Evolutionary conservation across 1,140 invertebrate genomes (phyloP), one percentile per base, ranked within the genome.

Genomic region (Tetragonula clypearis): DNA sequence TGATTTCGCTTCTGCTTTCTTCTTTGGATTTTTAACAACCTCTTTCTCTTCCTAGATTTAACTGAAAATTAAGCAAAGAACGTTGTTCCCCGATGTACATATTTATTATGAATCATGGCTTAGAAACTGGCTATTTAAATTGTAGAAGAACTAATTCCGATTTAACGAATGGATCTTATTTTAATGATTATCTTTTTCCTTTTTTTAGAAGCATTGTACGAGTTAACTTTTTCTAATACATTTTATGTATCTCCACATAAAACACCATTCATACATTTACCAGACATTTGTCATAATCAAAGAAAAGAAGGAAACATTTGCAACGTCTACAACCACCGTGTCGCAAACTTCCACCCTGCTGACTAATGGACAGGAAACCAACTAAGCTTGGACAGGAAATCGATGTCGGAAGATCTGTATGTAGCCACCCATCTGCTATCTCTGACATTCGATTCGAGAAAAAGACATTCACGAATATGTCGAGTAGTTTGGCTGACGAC

Each of bases 331-430:
- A 6, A 35, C 19, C 26, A 26, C 19, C 2, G 55, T 12, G 55
- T 58, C 73, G 58, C 55, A 60, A 30, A 23, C 23, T 76, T 76
- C 30, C 56, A 76, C 30, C 56, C 19, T 58, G 21, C 30, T 76
- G 74, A 60, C 49, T 76, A 76, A 76, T 21, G 19, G 5, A 35
- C 19, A 75, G n/a, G 73, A 55, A 56, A 75, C 30, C 12, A 26
- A 11, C 19, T 69, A 69, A 66, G 65, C 53, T 60, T 76, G 21
- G 56, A 41, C 30, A 76, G 55, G 19, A 58, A 76, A 76, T 76
- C 74, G 14, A 76, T 76, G 56, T 15, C 2, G 23, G 2, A 53
- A 53, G 71, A 73, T 73, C 41, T 49, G 41, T 19, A 73, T n/a
- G 41, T 73, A 73, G 15, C 14, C 15, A 49, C 15, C 15, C 41